phyloP scores from a whole-genome alignment of 2,888 invertebrate species.

The Macrostomum cliftonense region DNA sequence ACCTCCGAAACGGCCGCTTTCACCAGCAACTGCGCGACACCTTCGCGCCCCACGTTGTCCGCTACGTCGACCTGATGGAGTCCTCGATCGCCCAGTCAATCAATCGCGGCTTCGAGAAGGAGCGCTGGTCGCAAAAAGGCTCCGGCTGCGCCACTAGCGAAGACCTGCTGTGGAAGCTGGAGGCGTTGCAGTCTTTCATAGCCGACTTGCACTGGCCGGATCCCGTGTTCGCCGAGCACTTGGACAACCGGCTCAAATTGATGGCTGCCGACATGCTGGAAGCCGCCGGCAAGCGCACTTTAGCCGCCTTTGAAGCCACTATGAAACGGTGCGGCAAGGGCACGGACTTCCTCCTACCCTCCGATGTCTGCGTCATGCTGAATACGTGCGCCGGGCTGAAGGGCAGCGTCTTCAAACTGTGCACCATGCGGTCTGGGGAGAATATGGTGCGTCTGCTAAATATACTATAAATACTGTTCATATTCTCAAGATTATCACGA shows the following conservation, averaged over 20 bases:
- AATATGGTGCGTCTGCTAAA: constrained; percentile 1
- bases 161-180: constrained; percentile 93
- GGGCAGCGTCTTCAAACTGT: constrained; percentile 19
- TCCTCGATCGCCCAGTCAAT: constrained; percentile 95
- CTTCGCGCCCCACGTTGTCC: constrained; percentile 86
- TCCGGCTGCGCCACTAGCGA: constrained; percentile 91
- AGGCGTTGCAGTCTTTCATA: constrained; percentile 90
- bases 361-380: constrained; percentile 96
- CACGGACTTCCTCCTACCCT: constrained; percentile 87
- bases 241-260: constrained; percentile 81
- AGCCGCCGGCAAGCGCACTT: constrained; percentile 63
- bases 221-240: constrained; percentile 78
- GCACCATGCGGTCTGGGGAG: constrained; percentile 2
- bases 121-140: constrained; percentile 93
- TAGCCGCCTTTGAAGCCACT: constrained; percentile 50
- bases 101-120: constrained; percentile 91
- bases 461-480: no score
- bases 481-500: no score
- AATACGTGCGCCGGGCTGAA: constrained; percentile 73
- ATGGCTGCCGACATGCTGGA: constrained; percentile 99
- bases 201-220: constrained; percentile 97
- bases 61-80: constrained; percentile 98
- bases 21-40: constrained; percentile 88
- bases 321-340: constrained; percentile 41
- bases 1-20: constrained; percentile 81